These are phyloP conservation scores for Eilema depressum DNA, from an alignment of 2,888 invertebrate genomes.

Conservation along the genomic window DNA sequence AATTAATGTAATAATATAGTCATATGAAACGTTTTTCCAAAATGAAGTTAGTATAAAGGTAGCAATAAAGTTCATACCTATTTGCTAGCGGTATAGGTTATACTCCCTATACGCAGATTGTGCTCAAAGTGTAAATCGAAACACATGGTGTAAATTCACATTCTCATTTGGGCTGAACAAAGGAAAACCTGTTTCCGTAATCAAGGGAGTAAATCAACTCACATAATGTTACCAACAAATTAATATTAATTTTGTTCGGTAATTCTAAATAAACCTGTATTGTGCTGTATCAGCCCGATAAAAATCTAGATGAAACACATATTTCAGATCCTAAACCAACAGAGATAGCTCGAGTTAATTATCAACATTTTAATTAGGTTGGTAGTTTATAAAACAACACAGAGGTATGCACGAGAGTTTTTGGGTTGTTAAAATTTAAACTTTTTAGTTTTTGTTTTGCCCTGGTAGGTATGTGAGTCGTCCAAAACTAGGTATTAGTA, in stretches of 20 bases:
- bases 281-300: conserved; percentile 17
- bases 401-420: conserved; percentile 16
- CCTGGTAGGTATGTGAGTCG: not conserved
- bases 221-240: conserved; percentile 18
- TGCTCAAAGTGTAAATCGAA: not conserved
- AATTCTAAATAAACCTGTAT: conserved; percentile 16
- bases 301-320: conserved; percentile 19
- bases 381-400: conserved; percentile 17
- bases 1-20: no score
- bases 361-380: conserved; percentile 32
- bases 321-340: conserved; percentile 34
- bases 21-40: not conserved
- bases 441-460: conserved; percentile 7
- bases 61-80: not conserved
- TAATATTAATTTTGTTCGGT: conserved; percentile 19
- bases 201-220: conserved; percentile 21
- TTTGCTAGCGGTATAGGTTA: not conserved
- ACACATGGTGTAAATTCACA: conserved; percentile 11
- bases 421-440: conserved; percentile 9
- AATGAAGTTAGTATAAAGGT: not conserved
- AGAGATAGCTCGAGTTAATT: conserved; percentile 26
- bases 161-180: conserved; percentile 20
- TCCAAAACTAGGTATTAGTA: not conserved
- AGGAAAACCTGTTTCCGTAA: conserved; percentile 16
- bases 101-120: not conserved